phyloP scores from a whole-genome alignment of 2,113 vertebrate genomes.

The Scomber scombrus region DNA sequence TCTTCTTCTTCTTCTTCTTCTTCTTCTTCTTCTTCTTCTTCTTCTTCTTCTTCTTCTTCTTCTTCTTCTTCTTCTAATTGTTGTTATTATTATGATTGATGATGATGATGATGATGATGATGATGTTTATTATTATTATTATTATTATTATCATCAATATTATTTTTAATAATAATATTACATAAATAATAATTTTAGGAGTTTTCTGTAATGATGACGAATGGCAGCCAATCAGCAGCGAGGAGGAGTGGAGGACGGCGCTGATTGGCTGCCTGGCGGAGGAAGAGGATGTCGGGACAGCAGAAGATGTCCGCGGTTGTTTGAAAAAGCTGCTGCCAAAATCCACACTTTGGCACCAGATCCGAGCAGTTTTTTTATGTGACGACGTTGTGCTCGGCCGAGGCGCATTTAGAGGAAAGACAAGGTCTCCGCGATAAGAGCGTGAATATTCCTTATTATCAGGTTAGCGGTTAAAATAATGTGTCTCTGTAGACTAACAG shows the following conservation, averaged over 20 bases:
- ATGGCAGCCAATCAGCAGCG: slow-evolving; percentile 19
- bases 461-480: slow-evolving; percentile 70
- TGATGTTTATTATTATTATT: too few relatives aligned
- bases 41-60: too few relatives aligned
- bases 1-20: too few relatives aligned
- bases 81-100: too few relatives aligned
- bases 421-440: slow-evolving; percentile 81
- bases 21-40: too few relatives aligned
- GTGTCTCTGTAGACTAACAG: neutral
- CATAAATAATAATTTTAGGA: too few relatives aligned
- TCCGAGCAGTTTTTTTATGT: neutral
- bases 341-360: slow-evolving; percentile 26
- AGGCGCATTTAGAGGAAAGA: slow-evolving; percentile 50
- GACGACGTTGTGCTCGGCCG: slow-evolving; percentile 16
- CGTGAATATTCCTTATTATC: slow-evolving; percentile 84
- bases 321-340: slow-evolving; percentile 81
- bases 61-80: too few relatives aligned
- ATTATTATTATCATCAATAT: too few relatives aligned
- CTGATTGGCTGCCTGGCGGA: slow-evolving; percentile 73
- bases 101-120: too few relatives aligned
- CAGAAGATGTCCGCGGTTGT: slow-evolving; percentile 91
- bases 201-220: too few relatives aligned
- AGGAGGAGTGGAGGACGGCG: too few relatives aligned
- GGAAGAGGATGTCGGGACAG: slow-evolving; percentile 86
- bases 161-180: too few relatives aligned